A percentile compares a stretch with the other conserved stretches of the same genome.
phyloP scores from a whole-genome alignment of 2,888 invertebrate genomes.

The Omphaloscelis lunosa region DNA sequence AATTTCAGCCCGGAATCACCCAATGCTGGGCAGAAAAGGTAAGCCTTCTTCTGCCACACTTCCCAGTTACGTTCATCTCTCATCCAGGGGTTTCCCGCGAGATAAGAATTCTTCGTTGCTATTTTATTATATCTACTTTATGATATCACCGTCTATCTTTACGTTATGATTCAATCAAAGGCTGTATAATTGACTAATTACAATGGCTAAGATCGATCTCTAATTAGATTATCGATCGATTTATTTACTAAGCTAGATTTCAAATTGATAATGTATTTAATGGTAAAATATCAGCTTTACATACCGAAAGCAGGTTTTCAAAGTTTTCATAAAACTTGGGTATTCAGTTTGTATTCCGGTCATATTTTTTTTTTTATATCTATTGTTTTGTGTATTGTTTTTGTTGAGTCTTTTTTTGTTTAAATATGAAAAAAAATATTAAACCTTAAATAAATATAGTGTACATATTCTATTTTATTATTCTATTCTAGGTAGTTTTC shows the following conservation, averaged over 20 bases:
- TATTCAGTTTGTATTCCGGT: not conserved
- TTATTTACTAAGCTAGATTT: not conserved
- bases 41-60: too few relatives aligned
- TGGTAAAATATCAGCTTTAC: not conserved
- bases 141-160: not conserved
- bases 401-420: too few relatives aligned
- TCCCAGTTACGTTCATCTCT: too few relatives aligned
- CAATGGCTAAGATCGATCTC: not conserved
- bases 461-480: too few relatives aligned
- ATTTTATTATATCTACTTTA: too few relatives aligned
- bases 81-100: too few relatives aligned
- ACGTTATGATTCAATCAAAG: not conserved
- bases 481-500: not conserved
- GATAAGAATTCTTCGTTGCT: too few relatives aligned
- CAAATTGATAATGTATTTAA: not conserved
- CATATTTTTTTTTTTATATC: too few relatives aligned
- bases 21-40: too few relatives aligned
- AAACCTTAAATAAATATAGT: too few relatives aligned
- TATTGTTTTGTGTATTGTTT: too few relatives aligned
- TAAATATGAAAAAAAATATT: not conserved
- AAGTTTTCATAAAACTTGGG: not conserved
- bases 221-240: slow-evolving; percentile 1
- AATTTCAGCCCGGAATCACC: too few relatives aligned
- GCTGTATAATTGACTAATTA: slow-evolving; percentile 14
- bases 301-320: not conserved